phyloP scores from a whole-genome alignment of 1,140 invertebrate species.

The Drosophila santomea region DNA sequence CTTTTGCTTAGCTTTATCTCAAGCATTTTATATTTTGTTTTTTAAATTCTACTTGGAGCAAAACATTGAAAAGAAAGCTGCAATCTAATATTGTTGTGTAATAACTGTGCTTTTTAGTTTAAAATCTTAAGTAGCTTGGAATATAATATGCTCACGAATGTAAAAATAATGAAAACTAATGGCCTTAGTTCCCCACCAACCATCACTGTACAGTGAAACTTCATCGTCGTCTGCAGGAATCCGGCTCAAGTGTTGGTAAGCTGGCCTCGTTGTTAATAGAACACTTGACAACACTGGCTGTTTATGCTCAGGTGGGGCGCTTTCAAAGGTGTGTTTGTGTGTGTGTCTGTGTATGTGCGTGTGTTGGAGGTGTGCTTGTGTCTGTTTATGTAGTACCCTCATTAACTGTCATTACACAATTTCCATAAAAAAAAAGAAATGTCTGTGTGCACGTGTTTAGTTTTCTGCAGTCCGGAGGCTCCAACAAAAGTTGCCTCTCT shows the following conservation, averaged over 20 bases:
- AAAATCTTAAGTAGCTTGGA: not conserved
- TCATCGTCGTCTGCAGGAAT: constrained; percentile 23
- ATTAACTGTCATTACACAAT: constrained; percentile 82
- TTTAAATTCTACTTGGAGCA: not conserved
- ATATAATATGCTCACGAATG: too few relatives aligned
- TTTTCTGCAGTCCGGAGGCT: constrained; percentile 41
- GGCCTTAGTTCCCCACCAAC: not conserved
- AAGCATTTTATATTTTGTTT: not conserved
- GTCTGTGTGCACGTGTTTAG: constrained; percentile 38
- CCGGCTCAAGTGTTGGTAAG: constrained; percentile 63
- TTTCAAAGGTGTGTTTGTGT: too few relatives aligned
- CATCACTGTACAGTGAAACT: constrained; percentile 7
- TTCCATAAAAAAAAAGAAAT: constrained; percentile 73
- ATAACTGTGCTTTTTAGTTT: not conserved
- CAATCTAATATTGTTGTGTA: too few relatives aligned
- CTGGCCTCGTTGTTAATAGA: constrained; percentile 73
- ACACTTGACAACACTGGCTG: constrained; percentile 76
- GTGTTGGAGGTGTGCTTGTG: constrained; percentile 14
- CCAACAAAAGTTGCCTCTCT: constrained; percentile 59
- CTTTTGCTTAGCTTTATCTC: not conserved
- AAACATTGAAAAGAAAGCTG: too few relatives aligned
- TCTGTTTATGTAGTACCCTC: constrained; percentile 69
- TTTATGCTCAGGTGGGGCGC: constrained; percentile 49
- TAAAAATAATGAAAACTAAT: not conserved
- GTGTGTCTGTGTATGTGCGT: not conserved